Conservation (phyloP, 2,888 invertebrate genomes). For the Cosmia trapezina region DNA sequence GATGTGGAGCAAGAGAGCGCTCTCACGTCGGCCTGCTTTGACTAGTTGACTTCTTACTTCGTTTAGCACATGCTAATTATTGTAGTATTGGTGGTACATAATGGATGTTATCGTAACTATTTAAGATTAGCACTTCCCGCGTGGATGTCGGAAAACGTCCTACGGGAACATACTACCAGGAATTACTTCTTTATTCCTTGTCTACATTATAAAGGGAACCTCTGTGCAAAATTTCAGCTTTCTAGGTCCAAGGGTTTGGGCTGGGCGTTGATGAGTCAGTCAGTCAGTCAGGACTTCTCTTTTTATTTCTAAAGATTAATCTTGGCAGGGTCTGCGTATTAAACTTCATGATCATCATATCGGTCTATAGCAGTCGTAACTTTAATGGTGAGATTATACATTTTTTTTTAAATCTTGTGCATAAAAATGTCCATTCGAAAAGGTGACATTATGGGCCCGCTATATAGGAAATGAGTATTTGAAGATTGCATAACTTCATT, state of each 20-base stretch:
- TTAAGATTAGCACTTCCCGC: not conserved
- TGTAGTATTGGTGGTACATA: slow-evolving; percentile 22
- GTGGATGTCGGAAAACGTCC: too few relatives aligned
- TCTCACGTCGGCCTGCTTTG: slow-evolving; percentile 80
- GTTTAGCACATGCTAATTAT: slow-evolving; percentile 61
- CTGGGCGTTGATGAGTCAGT: too few relatives aligned
- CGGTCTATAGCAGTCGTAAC: not conserved
- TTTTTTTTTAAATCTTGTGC: too few relatives aligned
- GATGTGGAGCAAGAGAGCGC: slow-evolving; percentile 76
- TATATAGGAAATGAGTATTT: not conserved
- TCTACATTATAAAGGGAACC: too few relatives aligned
- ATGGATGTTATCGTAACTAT: not conserved
- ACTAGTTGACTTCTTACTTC: slow-evolving; percentile 72
- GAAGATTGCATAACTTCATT: too few relatives aligned
- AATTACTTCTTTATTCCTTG: too few relatives aligned
- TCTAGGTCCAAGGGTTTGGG: too few relatives aligned
- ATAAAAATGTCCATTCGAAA: not conserved
- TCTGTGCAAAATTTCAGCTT: too few relatives aligned
- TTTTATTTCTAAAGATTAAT: too few relatives aligned
- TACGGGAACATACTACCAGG: too few relatives aligned
- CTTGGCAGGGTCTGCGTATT: not conserved
- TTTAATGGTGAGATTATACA: too few relatives aligned
- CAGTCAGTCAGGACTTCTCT: too few relatives aligned
- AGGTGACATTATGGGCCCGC: not conserved
- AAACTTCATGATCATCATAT: not conserved